A percentile compares a stretch with the other conserved stretches of the same genome.
These are phyloP conservation scores for Acronicta psi DNA, from an alignment of 2,888 invertebrate genomes.

Conservation along the genomic window DNA sequence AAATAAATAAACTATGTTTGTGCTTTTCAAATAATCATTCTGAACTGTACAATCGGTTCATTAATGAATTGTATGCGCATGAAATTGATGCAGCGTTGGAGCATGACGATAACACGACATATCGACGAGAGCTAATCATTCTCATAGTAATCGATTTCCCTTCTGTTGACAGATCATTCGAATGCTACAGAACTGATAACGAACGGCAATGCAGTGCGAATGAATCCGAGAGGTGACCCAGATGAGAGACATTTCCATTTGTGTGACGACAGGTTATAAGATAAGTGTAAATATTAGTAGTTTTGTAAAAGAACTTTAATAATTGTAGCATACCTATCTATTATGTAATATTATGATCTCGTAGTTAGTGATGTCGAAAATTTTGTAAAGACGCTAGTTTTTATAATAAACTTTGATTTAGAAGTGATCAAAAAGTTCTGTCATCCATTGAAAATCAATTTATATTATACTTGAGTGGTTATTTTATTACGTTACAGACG, in stretches of 20 bases:
- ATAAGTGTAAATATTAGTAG: constrained; percentile 41
- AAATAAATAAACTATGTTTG: too few relatives aligned
- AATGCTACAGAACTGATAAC: constrained; percentile 73
- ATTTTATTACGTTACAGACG: too few relatives aligned
- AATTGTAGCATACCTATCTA: constrained; percentile 19
- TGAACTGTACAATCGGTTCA: constrained; percentile 6
- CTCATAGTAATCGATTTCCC: constrained; percentile 26
- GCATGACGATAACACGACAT: not conserved
- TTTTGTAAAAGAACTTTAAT: constrained; percentile 34
- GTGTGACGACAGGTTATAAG: constrained; percentile 75
- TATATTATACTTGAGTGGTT: constrained; percentile 11
- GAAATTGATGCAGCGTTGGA: not conserved
- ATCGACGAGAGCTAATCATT: constrained; percentile 1
- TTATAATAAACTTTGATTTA: constrained; percentile 32
- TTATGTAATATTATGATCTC: constrained; percentile 8
- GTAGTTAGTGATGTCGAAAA: constrained; percentile 10
- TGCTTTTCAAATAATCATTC: not conserved
- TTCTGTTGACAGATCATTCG: constrained; percentile 71
- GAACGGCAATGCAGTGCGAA: constrained; percentile 73
- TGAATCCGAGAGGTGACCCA: constrained; percentile 72
- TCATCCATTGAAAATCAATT: constrained; percentile 12
- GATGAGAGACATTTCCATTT: constrained; percentile 61
- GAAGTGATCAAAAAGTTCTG: constrained; percentile 18
- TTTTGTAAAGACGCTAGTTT: constrained; percentile 31
- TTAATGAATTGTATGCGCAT: not conserved